Conservation (phyloP, 2,888 invertebrate genomes). For the Troglohyphantes excavatus region DNA sequence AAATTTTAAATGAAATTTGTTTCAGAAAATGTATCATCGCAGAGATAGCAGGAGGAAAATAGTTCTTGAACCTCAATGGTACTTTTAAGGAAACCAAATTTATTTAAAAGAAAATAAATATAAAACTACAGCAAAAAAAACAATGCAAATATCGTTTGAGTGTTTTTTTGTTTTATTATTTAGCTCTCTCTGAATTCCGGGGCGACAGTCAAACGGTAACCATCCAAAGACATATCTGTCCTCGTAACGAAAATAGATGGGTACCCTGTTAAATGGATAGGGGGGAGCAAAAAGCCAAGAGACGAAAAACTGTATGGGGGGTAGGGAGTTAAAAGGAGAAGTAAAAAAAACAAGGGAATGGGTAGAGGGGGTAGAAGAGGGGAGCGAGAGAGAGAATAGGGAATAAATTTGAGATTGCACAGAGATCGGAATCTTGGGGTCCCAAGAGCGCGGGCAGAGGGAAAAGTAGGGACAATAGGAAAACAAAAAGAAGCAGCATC, state of each 20-base stretch:
- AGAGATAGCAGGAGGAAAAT: no score
- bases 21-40: no score
- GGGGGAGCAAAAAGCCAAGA: constrained; percentile 62
- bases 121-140: neutral
- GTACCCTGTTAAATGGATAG: constrained; percentile 58
- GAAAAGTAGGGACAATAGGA: constrained; percentile 73
- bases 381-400: constrained; percentile 24
- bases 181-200: constrained; percentile 11
- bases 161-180: constrained; percentile 27
- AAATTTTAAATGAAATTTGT: no score
- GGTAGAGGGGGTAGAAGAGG: neutral
- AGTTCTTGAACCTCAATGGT: neutral
- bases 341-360: neutral
- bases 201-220: constrained; percentile 61
- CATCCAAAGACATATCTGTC: constrained; percentile 54
- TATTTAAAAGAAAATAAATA: neutral
- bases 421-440: constrained; percentile 72
- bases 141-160: neutral
- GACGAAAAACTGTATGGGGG: constrained; percentile 44
- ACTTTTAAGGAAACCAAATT: no score
- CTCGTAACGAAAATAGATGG: constrained; percentile 76
- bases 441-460: constrained; percentile 53
- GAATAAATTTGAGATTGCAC: constrained; percentile 77
- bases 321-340: constrained; percentile 5
- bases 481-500: constrained; percentile 77